Base-by-base conservation (phyloP, 2,113 vertebrate genomes). In the Lepidiolamprologus cunningtoni region DNA sequence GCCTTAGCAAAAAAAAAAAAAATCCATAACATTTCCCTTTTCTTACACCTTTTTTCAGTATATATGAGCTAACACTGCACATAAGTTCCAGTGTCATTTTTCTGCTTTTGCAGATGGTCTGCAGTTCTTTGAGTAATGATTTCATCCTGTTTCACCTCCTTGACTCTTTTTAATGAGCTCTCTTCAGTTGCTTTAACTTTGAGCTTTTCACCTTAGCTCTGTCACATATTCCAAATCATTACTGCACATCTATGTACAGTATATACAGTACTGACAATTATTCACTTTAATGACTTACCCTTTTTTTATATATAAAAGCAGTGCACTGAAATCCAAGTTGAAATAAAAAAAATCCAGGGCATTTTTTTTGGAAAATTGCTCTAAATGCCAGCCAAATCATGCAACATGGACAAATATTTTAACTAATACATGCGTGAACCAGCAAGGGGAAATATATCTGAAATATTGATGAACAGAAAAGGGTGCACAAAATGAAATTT, bases 401-500 rank as follows among this genome's bases (percentile, higher is more conserved):
- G 45, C 53, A 87, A 80, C 82, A 61, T 53, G 28, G 61, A 86
- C 82, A 85, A 82, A 89, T 80, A 89, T 87, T 83, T 81, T 52
- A 87, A 87, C 61, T 33, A 89, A 82, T 80, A 40, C 71, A 66
- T 52, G 87, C 78, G 1, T 63, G 31, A 83, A 71, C 31, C 81
- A 63, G 86, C 81, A 42, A 50, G 9, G 52, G 81, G 73, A 61
- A 42, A 50, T 33, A 4, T 4, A 26, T 61, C 23, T 94, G 79
- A 93, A 93, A 93, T 93, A 93, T 87, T 91, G n/a, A 94, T 94
- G 87, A 87, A 81, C 35, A 57, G 26, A 37, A 90, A 90, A 89
- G 78, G 66, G 88, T 89, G 85, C 83, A 84, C 71, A 71, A 78
- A 92, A 92, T 94, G 7, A 93, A 89, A 94, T 94, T 89, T 93